Base-by-base conservation (phyloP, 2,797 vertebrate genomes). In the Sebastes hubbsi region DNA sequence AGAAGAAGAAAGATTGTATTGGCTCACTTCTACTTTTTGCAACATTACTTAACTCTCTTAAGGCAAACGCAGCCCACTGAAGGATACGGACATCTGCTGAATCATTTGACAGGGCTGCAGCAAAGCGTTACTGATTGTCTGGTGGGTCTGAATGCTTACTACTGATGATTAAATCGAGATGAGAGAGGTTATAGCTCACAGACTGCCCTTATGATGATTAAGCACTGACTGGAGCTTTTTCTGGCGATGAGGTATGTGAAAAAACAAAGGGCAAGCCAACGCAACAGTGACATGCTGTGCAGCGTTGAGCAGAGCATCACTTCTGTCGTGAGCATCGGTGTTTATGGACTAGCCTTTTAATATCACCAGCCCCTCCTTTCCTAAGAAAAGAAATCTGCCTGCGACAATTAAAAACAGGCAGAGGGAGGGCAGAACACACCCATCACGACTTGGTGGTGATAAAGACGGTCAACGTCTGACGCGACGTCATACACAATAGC, bases 41-140 rank as follows among this genome's bases (percentile, higher is more conserved):
- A 89, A 91, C 87, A 88, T 89, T 91, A 90, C 83, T 87, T 84
- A 86, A 90, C 80, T 91, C 87, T 89, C 86, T 88, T 75, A 80
- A 87, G 81, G 81, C 76, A 77, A 87, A 85, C 63, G 76, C 81
- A 80, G 82, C 60, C 46, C 75, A 72, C 73, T 71, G 85, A 88
- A 81, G 90, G 84, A 88, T 83, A 85, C 82, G 32, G 87, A 93
- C 92, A 94, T 94, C 93, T 95, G 95, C 91, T 94, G 91, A 94
- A 94, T 93, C 88, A 94, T 88, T 94, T 91, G 84, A 89, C 67
- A 8, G 85, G 84, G 85, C 87, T 91, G 88, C 77, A 83, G 84
- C 82, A 82, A 81, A 85, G 14, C n/a, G 64, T 91, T 86, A 80
- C 79, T 65, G 80, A 88, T 77, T 64, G 83, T 75, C 66, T 60